Percentiles rank a stretch among this genome's conserved stretches.
Evolutionary conservation across 2,888 invertebrate species (phyloP).

Genomic region (Priocnemis perturbator): DNA sequence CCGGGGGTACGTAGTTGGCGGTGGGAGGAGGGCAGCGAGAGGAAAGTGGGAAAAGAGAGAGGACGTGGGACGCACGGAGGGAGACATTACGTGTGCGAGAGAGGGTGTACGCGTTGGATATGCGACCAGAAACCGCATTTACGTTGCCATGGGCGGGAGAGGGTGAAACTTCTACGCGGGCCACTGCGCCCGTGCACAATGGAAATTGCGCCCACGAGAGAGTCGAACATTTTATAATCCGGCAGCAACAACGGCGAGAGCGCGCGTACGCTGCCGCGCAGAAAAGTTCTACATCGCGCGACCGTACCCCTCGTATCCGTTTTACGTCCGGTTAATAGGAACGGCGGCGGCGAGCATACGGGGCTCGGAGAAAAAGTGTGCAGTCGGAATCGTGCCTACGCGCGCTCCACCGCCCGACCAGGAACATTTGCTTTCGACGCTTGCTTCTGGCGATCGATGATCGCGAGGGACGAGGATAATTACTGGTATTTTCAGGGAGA

Average conservation of each 20-base stretch:
- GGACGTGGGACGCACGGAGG: no score
- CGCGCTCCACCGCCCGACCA: no score
- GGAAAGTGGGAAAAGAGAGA: no score
- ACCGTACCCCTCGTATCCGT: constrained; percentile 18
- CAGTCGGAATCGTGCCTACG: no score
- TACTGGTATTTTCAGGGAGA: no score
- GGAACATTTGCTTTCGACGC: no score
- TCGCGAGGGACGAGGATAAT: no score
- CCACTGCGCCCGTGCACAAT: constrained; percentile 25
- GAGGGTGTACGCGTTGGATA: background rate
- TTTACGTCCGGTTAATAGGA: constrained; percentile 8
- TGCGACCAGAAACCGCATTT: constrained; percentile 32
- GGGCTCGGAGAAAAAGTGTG: no score
- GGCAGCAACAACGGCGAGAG: background rate
- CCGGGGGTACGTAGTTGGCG: no score
- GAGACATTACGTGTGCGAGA: background rate
- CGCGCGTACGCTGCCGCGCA: background rate
- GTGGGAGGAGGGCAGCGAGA: no score
- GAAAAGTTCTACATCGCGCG: constrained; percentile 24
- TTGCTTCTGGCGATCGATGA: no score
- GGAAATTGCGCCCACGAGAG: constrained; percentile 33
- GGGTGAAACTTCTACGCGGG: constrained; percentile 9
- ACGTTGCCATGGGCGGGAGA: background rate
- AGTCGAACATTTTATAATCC: constrained; percentile 37
- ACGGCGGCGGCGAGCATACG: no score